phyloP scores from a whole-genome alignment of 2,888 invertebrate species.

The Tipula helvola region DNA sequence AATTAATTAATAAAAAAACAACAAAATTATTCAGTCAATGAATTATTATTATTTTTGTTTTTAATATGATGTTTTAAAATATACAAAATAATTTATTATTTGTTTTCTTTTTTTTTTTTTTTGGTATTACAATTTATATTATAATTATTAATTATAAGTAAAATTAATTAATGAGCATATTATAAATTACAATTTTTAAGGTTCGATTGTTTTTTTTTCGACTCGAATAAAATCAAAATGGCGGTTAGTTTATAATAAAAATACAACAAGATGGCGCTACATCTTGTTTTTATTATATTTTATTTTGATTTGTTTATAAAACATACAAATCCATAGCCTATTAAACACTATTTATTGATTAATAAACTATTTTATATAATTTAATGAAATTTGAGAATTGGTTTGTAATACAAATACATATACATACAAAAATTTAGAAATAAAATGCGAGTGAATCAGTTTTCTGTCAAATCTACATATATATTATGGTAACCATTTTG shows the following conservation, averaged over 20 bases:
- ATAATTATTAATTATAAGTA: neutral
- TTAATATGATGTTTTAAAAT: neutral
- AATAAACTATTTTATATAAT: neutral
- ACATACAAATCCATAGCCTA: neutral
- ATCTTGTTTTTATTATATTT: neutral
- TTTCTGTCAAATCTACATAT: neutral
- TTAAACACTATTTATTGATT: neutral
- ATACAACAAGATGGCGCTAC: neutral
- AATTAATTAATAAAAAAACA: neutral
- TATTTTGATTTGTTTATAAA: conserved; percentile 4
- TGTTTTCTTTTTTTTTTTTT: neutral
- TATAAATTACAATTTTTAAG: neutral
- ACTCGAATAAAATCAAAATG: neutral
- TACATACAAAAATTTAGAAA: neutral
- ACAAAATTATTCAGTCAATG: neutral
- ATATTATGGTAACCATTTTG: neutral
- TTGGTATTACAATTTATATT: neutral
- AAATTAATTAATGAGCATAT: neutral
- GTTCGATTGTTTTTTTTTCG: neutral
- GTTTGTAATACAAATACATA: neutral
- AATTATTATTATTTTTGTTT: neutral
- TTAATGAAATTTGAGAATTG: neutral
- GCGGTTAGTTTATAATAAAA: too few relatives aligned
- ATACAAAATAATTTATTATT: neutral
- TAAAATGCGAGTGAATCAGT: neutral